Evolutionary conservation across 1,140 invertebrate genomes (phyloP), one percentile per base, ranked within the genome.

Genomic region (Zeugodacus cucurbitae): DNA sequence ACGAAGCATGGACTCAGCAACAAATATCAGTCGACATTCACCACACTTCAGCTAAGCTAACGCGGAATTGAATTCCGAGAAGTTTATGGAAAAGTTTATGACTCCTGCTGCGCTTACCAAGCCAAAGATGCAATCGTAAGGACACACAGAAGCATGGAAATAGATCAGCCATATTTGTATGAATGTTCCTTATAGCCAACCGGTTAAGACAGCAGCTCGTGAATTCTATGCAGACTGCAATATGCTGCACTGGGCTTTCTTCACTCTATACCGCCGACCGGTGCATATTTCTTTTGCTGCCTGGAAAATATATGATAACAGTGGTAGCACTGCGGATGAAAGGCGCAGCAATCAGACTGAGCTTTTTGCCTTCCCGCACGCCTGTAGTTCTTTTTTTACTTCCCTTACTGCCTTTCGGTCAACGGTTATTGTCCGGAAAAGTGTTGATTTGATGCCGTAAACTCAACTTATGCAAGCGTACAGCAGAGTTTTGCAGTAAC

Each of bases 31-130:
- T 82, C n/a, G 17, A 5, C 74, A 82, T n/a, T 44, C 41, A 82
- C 8, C 41, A 20, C n/a, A 62, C 22, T 26, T 82, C 5, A 74
- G 17, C 32, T 41, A 48, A 26, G 74, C 41, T 82, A 26, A 48
- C 74, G 41, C 37, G n/a, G 41, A 82, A 82, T 82, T 82, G 74
- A 82, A 82, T 82, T 54, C 26, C 34, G 8, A 82, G 74, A 82
- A 82, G 74, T 82, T 82, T 82, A 82, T 82, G 74, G 41, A 54
- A 26, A 82, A 82, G 74, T 82, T 82, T 82, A 22, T 82, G 44
- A 82, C 41, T 44, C 74, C 74, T 48, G 74, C 74, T 82, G 74
- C 74, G 41, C n/a, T 82, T 29, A 14, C 10, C 74, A n/a, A 34
- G 44, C 0, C 10, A 26, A 2, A n/a, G 4, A 20, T 54, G 22